Percentiles rank a stretch among this genome's conserved stretches.
Evolutionary conservation across 2,113 vertebrate species (phyloP).

Genomic region (Ellobius talpinus): DNA sequence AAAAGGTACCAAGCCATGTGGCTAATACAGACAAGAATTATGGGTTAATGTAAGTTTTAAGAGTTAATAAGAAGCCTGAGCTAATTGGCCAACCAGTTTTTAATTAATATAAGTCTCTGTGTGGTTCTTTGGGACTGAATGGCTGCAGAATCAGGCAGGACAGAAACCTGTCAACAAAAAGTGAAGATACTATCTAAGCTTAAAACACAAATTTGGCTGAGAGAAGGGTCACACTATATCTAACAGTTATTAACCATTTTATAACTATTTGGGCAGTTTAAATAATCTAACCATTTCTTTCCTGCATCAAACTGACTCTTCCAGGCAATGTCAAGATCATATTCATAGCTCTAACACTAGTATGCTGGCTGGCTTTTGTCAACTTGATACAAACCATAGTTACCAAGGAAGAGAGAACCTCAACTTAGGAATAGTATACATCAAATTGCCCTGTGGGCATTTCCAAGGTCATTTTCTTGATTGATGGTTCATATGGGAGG

Average conservation of each 20-base stretch:
- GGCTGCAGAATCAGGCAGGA: too few species aligned
- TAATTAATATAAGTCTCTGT: too few species aligned
- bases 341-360: neutral
- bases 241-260: neutral
- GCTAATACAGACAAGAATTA: too few species aligned
- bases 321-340: neutral
- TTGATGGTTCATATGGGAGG: neutral
- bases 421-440: neutral
- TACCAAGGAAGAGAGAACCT: neutral
- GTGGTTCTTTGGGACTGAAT: too few species aligned
- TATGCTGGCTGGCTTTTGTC: neutral
- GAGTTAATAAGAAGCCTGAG: too few species aligned
- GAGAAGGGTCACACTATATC: neutral
- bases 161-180: neutral
- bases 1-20: too few species aligned
- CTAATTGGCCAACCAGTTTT: too few species aligned
- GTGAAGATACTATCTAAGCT: neutral
- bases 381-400: neutral
- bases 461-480: neutral
- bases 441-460: neutral
- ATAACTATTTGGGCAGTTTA: neutral
- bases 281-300: slow-evolving; percentile 33
- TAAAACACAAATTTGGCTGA: neutral
- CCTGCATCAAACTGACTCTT: neutral
- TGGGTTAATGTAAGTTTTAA: too few species aligned